phyloP scores from a whole-genome alignment of 2,113 vertebrate species.

The Nestor notabilis region DNA sequence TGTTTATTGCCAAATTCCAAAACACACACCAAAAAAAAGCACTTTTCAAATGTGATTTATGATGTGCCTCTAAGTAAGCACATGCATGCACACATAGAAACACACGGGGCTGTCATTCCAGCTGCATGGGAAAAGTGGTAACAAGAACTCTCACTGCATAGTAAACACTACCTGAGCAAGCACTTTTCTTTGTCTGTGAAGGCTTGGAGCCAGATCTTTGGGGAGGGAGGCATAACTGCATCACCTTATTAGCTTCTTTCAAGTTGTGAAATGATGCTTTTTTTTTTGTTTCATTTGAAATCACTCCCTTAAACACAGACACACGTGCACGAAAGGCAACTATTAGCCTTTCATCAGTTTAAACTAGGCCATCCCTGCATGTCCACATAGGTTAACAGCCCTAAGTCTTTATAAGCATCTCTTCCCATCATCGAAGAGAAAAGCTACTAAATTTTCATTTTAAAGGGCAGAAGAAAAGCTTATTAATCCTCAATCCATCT shows the following conservation, averaged over 20 bases:
- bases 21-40: not conserved
- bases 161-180: constrained; percentile 31
- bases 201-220: not conserved
- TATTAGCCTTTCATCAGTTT: not conserved
- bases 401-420: not conserved
- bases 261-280: not conserved
- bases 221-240: not conserved
- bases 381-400: not conserved
- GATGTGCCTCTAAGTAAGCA: not conserved
- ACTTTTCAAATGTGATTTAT: constrained; percentile 43
- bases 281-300: not conserved
- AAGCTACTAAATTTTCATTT: not conserved
- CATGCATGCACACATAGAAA: not conserved
- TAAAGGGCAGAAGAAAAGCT: not conserved
- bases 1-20: constrained; percentile 21
- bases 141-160: constrained; percentile 9
- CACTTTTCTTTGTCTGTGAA: not conserved
- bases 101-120: not conserved
- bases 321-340: not conserved
- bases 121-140: not conserved
- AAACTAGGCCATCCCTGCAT: not conserved
- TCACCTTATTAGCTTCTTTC: not conserved
- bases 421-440: not conserved
- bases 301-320: not conserved
- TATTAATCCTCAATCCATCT: not conserved